Evolutionary conservation across 2,888 invertebrate species (phyloP).

Genomic region (Rhagonycha fulva): DNA sequence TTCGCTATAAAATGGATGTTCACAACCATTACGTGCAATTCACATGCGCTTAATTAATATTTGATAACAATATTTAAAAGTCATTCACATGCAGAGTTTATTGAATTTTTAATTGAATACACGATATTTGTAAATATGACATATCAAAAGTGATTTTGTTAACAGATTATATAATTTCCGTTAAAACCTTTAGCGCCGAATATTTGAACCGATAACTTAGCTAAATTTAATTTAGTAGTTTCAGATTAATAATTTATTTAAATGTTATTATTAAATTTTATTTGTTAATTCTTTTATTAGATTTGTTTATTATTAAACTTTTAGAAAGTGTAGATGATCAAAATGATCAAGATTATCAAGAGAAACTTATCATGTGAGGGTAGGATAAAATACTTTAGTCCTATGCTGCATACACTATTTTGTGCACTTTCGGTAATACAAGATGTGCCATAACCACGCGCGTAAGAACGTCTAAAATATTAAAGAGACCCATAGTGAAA

Average conservation of each 20-base stretch:
- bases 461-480: no score
- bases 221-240: not conserved
- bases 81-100: not conserved
- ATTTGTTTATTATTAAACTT: not conserved
- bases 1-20: conserved; percentile 1
- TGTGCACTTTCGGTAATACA: no score
- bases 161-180: not conserved
- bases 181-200: not conserved
- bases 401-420: no score
- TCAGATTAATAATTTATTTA: no score
- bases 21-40: not conserved
- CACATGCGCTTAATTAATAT: conserved; percentile 1
- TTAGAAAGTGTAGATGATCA: no score
- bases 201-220: not conserved
- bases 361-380: no score
- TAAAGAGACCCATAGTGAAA: no score
- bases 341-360: no score
- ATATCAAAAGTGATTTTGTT: not conserved
- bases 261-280: no score
- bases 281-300: not conserved
- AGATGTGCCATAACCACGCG: no score
- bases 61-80: not conserved
- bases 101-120: not conserved
- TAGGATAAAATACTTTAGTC: no score
- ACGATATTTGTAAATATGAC: not conserved